Evolutionary conservation across 35 echinoderm and acorn worm species (phyloP), one percentile per base, ranked within the genome.

Genomic region (Ptychodera flava): DNA sequence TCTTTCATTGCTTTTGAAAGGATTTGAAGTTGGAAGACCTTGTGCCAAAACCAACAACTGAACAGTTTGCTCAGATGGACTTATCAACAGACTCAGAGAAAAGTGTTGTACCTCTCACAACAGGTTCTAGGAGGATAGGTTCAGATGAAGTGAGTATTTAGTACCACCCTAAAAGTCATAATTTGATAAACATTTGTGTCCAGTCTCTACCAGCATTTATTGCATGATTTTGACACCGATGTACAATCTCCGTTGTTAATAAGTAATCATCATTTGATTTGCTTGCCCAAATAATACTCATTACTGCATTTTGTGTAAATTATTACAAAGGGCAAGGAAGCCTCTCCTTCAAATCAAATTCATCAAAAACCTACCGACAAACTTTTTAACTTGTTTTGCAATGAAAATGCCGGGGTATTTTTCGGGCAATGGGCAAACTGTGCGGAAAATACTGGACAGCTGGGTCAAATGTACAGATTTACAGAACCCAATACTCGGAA

Each of bases 101-200:
- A 32, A 91, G 90, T 83, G 28, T 89, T 27, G 93, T 95, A 16
- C 93, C 93, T 32, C 83, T 91, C 0, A 91, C 89, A 37, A 87
- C 80, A 1, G 90, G 93, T 33, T 83, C 34, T 35, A 82, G 78
- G 80, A 88, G 87, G 28, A 91, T 85, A 36, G 83, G 78, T 86
- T 83, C 86, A 1, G 83, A 88, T 37, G 83, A 95, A 89, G 93
- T 95, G 75, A 75, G 90, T 79, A n/a, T n/a, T n/a, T n/a, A n/a
- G n/a, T n/a, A n/a, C n/a, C n/a, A n/a, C 30, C 28, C 36, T 29
- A 1, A 81, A 81, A 34, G 16, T 16, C 2, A 33, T 34, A 34
- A 14, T 36, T 38, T 27, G n/a, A n/a, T n/a, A n/a, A n/a, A n/a
- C n/a, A n/a, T n/a, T n/a, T n/a, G n/a, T n/a, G n/a, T n/a, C n/a